Base-by-base conservation (phyloP, 2,888 invertebrate genomes). In the Cotesia congregata region DNA sequence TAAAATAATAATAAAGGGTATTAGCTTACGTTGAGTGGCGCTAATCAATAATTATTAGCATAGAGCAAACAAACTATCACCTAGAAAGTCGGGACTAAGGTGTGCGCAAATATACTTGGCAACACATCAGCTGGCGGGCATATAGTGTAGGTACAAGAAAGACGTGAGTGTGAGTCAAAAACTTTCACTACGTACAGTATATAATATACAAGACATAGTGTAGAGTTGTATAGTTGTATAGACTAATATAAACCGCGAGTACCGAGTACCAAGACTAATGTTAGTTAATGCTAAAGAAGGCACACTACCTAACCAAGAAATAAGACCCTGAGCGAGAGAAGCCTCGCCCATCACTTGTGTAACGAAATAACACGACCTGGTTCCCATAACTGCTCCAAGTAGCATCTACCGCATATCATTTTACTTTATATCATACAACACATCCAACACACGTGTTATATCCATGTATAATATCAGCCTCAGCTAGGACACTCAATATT, bases 261-360 rank as follows among this genome's bases (percentile, higher is more conserved):
- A 30, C 30, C 30, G 3, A 30, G 30, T 30, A 30, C 30, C 30
- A 30, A 30, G 30, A 30, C 30, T 30, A 30, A 30, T 30, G 30
- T 30, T 30, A 30, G 30, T 30, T 30, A 30, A 30, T 30, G 30
- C 30, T 30, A 30, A 30, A 30, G 30, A 30, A 30, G 30, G 62
- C 62, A 62, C 62, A 17, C 17, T 62, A 15, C n/a, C 62, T 62
- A 62, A 20, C 62, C n/a, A n/a, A 20, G 17, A 62, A 20, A 62
- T 62, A 62, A 62, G 62, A 12, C 62, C 17, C 17, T 62, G 62
- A 62, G 17, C 62, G 62, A 62, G 62, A 62, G 62, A 62, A 62
- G 62, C 62, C 62, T 62, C 62, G 62, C 62, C 62, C 62, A 62
- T 62, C 62, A 62, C 62, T 62, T 62, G n/a, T 20, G 62, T 62